These are phyloP conservation scores for Sinotaia quadrata DNA, from an alignment of 2,888 invertebrate species.

Conservation along the genomic window DNA sequence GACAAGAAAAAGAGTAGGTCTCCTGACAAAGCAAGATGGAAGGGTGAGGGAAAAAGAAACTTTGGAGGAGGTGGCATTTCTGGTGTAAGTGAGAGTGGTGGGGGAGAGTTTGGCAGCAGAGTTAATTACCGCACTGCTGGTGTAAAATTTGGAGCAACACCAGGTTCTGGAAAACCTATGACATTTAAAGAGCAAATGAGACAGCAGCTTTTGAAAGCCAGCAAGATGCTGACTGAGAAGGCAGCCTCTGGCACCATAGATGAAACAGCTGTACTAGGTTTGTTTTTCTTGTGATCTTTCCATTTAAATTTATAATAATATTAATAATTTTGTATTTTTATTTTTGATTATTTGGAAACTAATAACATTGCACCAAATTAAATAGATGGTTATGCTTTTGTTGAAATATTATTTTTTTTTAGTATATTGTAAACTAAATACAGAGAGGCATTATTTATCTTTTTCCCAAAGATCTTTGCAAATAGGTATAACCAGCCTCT, in stretches of 20 bases:
- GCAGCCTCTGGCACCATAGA: background rate
- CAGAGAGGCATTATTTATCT: no score
- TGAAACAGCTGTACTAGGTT: background rate
- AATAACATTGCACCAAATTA: no score
- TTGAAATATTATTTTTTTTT: no score
- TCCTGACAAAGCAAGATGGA: conserved; percentile 24
- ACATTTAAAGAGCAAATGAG: conserved; percentile 69
- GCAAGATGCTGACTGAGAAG: conserved; percentile 22
- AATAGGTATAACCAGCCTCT: no score
- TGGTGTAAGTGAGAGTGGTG: background rate
- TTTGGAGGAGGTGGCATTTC: background rate
- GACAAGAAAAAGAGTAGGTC: conserved; percentile 24
- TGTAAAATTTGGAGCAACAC: conserved; percentile 24
- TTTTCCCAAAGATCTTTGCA: no score
- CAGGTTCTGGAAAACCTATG: conserved; percentile 51
- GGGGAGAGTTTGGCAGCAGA: background rate
- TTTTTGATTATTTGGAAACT: no score
- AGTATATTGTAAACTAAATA: no score
- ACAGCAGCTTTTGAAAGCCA: conserved; percentile 61
- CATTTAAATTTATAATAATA: no score
- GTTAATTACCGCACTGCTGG: conserved; percentile 20
- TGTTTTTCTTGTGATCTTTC: no score
- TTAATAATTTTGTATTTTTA: no score
- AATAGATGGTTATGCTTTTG: no score
- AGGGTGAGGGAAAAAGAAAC: conserved; percentile 13